Base-by-base conservation (phyloP, 2,888 invertebrate genomes). In the Euphydryas editha region DNA sequence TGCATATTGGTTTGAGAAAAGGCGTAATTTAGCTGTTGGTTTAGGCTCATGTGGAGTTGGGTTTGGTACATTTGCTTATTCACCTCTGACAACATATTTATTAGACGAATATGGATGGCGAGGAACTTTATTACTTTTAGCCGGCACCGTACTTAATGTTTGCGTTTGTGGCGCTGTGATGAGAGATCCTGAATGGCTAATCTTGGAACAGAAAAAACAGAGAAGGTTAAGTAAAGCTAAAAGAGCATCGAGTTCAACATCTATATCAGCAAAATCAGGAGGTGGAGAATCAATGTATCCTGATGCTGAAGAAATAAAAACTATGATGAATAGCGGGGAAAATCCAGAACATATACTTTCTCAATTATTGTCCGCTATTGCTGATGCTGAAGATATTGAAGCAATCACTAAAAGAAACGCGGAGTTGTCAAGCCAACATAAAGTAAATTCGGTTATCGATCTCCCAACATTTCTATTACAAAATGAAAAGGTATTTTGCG, bases 1-100 rank as follows among this genome's bases (percentile, higher is more conserved):
- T 62, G 98, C 98, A 0, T 98, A 97, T 84, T 98, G 98, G 96
- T 98, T 98, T 85, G 97, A 98, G 76, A 97, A 96, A 82, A 95
- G 96, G 76, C 94, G 98, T 37, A 96, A 96, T 46, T 93, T 98
- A 75, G 98, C 98, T 11, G 97, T 97, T 4, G 97, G 98, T 30
- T 92, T 98, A 60, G 96, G 97, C 0, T 97, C 97, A 0, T 97
- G 97, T 76, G 98, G 98, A 57, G 97, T 97, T 1, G 98, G 98
- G 6, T 95, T 97, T 71, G 98, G 98, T 24, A 98, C 98, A 0
- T 97, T 98, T 78, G 90, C 98, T 15, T 97, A 97, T 84, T 96
- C 98, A 11, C 97, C 97, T 0, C 90, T 98, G 77, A 97, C 97
- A 0, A 95, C 95, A 56, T 96, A 94, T 84, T 93, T 97, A 72